These are phyloP conservation scores for Erethizon dorsatum DNA, from an alignment of 2,797 vertebrate species.

Conservation along the genomic window DNA sequence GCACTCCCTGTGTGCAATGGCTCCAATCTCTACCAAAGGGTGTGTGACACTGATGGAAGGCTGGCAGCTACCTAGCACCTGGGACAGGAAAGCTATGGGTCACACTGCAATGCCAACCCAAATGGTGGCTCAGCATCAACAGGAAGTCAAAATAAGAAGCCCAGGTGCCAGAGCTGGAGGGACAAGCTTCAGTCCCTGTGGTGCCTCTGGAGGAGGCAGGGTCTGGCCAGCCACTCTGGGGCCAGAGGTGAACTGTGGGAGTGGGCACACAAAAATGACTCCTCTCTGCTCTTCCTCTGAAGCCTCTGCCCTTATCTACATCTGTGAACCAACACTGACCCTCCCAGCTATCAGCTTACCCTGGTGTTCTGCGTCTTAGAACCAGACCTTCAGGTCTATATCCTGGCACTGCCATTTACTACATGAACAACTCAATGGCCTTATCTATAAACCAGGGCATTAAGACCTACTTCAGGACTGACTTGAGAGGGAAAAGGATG, in stretches of 20 bases:
- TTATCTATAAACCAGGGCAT: neutral
- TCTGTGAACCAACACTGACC: neutral
- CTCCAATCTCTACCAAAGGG: neutral
- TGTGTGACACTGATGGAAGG: no score
- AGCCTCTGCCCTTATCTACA: neutral
- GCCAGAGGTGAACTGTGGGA: neutral
- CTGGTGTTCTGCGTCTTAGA: neutral
- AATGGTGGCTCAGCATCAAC: neutral
- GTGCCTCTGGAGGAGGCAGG: neutral
- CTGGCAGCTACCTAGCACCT: neutral
- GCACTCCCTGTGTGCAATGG: neutral
- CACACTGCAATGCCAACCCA: neutral
- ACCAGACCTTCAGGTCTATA: neutral
- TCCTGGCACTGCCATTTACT: neutral
- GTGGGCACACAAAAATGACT: rapidly evolving
- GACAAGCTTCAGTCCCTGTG: neutral
- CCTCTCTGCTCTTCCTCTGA: neutral
- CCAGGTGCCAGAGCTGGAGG: rapidly evolving
- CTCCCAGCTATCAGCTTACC: neutral
- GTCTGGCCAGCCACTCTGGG: neutral
- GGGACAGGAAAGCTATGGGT: neutral
- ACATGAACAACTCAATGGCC: rapidly evolving
- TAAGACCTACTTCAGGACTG: neutral
- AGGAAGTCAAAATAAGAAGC: neutral
- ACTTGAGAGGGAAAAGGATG: neutral